Evolutionary conservation across 2,888 invertebrate species (phyloP), one percentile per base, ranked within the genome.

Genomic region (Dione vanillae): DNA sequence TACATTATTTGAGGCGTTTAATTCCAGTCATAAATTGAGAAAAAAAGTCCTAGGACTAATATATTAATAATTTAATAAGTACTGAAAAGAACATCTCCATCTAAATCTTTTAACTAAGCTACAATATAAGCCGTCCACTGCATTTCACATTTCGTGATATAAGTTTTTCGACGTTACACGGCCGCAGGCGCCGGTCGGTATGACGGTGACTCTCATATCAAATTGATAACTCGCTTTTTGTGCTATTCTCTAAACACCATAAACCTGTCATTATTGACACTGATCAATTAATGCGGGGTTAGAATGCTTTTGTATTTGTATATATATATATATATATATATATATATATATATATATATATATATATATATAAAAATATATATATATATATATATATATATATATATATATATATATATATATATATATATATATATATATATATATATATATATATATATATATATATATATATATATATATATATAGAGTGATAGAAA

Each of bases 181-280:
- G 75, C 27, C 78, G 65, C 83, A 91, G 92, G 92, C 92, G 92
- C 91, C 92, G 89, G 79, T 80, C 74, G 80, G 79, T 86, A 84
- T 83, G 85, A 83, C 78, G 82, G 84, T 75, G 84, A 87, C 87
- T 87, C 83, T 84, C 83, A 85, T 87, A 86, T 82, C 85, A 84
- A 85, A 89, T 86, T 90, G 90, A 89, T 88, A 86, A 85, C 76
- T 76, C 73, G 72, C 72, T 77, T 81, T 87, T 90, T 88, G 78
- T 70, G 52, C 3, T 16, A 37, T 69, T 49, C 62, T 65, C 67
- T 73, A 64, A 72, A 71, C 76, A 83, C 85, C 85, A 89, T 89
- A 90, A 90, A 89, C 88, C 91, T 91, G 89, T 89, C 90, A 88
- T 90, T 89, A 89, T 89, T 89, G 86, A 82, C 90, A 85, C 90